These are phyloP conservation scores for Brachyhypopomus occidentalis DNA, from an alignment of 2,113 vertebrate species.

Conservation along the genomic window DNA sequence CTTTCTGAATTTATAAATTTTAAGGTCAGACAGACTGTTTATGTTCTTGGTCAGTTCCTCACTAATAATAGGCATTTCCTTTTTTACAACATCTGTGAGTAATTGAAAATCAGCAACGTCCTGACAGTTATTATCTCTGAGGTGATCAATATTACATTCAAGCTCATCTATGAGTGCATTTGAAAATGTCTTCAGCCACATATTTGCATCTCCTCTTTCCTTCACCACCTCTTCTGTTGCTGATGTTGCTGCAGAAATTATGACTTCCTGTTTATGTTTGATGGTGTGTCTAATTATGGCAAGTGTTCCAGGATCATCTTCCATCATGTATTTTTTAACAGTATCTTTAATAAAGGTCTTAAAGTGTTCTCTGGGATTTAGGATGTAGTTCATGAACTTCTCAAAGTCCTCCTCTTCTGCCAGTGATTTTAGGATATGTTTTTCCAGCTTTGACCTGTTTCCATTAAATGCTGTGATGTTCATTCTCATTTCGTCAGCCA, in stretches of 20 bases:
- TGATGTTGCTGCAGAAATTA: background rate
- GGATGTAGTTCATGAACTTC: conserved; percentile 67
- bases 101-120: background rate
- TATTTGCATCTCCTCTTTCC: background rate
- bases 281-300: background rate
- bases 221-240: background rate
- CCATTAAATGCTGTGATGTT: conserved; percentile 63
- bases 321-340: conserved; percentile 54
- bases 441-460: conserved; percentile 70
- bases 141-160: background rate
- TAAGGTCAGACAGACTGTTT: background rate
- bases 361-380: background rate
- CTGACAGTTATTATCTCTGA: background rate
- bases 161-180: background rate
- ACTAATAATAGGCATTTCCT: background rate
- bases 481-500: conserved; percentile 61
- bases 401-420: conserved; percentile 72
- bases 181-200: conserved; percentile 2
- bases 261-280: background rate
- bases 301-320: background rate
- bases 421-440: conserved; percentile 68
- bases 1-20: conserved; percentile 10
- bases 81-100: background rate
- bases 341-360: conserved; percentile 54
- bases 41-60: background rate